Conservation (phyloP, 2,797 vertebrate species). For the Leucoraja ocellata region DNA sequence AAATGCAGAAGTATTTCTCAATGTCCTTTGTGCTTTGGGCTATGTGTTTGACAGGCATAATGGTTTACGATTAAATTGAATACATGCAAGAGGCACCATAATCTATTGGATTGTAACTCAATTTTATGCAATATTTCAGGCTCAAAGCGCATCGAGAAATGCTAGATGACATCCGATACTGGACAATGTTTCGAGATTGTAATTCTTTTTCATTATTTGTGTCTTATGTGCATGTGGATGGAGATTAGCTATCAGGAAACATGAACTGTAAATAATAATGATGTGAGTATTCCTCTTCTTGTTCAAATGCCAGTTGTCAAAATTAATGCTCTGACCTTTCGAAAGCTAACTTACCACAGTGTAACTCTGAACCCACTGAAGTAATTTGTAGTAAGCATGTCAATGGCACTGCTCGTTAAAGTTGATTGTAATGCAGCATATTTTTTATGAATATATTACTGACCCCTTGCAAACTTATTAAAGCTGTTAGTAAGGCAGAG, state of each 20-base stretch:
- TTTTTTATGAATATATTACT: not conserved
- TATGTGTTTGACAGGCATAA: too few relatives aligned
- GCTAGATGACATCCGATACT: too few relatives aligned
- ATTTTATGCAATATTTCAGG: too few relatives aligned
- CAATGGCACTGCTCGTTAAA: not conserved
- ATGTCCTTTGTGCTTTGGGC: too few relatives aligned
- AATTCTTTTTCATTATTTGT: not conserved
- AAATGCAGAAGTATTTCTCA: too few relatives aligned
- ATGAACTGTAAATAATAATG: not conserved
- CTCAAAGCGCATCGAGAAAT: too few relatives aligned
- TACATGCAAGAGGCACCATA: too few relatives aligned
- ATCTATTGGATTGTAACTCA: too few relatives aligned
- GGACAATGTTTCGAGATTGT: not conserved
- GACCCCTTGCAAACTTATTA: not conserved
- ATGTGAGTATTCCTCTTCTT: not conserved
- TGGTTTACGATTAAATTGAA: too few relatives aligned
- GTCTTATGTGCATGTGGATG: not conserved
- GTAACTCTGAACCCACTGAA: not conserved
- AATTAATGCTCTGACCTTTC: not conserved
- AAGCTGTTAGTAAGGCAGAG: not conserved
- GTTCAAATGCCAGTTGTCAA: not conserved
- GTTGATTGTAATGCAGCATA: not conserved
- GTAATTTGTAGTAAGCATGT: not conserved
- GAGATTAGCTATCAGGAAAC: not conserved
- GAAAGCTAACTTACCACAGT: not conserved